Evolutionary conservation across 2,113 vertebrate species (phyloP), one percentile per base, ranked within the genome.

Genomic region (Ceratotherium simum): DNA sequence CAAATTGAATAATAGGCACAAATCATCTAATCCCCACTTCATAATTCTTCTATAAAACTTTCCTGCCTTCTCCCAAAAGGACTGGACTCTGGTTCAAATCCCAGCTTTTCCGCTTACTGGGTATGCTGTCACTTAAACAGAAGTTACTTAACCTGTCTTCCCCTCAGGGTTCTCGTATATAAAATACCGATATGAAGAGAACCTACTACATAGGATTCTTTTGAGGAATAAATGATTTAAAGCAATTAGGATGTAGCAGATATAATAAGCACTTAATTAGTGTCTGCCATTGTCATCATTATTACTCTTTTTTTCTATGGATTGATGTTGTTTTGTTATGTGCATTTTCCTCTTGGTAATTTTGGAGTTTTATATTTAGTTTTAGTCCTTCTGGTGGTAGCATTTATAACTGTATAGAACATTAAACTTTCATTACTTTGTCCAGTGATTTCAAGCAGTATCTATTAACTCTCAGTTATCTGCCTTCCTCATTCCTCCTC

Each of bases 201-300:
- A 64, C 21, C n/a, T 3, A 4, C 23, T 13, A 9, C 16, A 23
- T 25, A 51, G 17, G 23, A 31, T 33, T 48, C 29, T 62, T 39
- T 1, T n/a, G 27, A 46, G 13, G 31, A 88, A 27, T 3, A 11
- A n/a, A 60, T 29, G 9, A 29, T 48, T 51, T 70, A 36, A 88
- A 60, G 17, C 39, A 36, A 48, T 3, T 8, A 31, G 39, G 42
- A 36, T 6, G 5, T 16, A 39, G 39, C 29, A n/a, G 36, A 29
- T 36, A 18, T 12, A 4, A 4, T 8, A 33, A 67, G 36, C 11
- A 8, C 3, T 27, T 8, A 0, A 12, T 2, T 13, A 36, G 14
- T 25, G 3, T 27, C 25, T 54, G 7, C 21, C 3, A 14, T n/a
- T 27, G 25, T 29, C 8, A 17, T 51, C 31, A 62, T 54, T 20